Percentiles rank a stretch among this genome's conserved stretches.
Conservation (phyloP, 1,140 invertebrate genomes). For the Drosophila paulistorum region DNA sequence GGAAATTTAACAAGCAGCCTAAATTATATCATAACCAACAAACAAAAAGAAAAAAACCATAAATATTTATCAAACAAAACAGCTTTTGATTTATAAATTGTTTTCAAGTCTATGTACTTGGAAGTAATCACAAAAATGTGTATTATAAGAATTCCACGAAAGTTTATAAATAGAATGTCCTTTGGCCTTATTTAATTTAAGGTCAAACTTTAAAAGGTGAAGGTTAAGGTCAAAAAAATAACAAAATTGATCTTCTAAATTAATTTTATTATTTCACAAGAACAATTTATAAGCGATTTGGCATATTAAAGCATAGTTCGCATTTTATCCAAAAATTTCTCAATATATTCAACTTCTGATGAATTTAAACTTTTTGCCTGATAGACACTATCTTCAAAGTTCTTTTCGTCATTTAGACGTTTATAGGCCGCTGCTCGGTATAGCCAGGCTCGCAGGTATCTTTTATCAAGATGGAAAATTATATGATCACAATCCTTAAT, state of each 20-base stretch:
- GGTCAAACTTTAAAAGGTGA: background rate
- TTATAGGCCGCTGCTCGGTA: slow-evolving; percentile 56
- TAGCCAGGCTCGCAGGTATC: slow-evolving; percentile 49
- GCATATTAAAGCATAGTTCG: slow-evolving; percentile 22
- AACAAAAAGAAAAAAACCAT: background rate
- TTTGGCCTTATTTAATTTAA: background rate
- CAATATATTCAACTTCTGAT: slow-evolving; percentile 27
- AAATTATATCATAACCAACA: slow-evolving; percentile 1
- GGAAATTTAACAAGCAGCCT: background rate
- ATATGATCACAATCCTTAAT: slow-evolving; percentile 56
- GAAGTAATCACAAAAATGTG: too few species aligned
- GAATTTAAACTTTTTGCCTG: slow-evolving; percentile 38
- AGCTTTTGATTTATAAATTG: slow-evolving; percentile 10
- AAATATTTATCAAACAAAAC: background rate
- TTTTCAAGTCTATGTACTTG: too few species aligned
- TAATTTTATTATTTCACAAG: background rate
- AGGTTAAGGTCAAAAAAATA: background rate
- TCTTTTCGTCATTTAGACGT: slow-evolving; percentile 39
- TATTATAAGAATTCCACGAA: too few species aligned
- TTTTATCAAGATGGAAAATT: slow-evolving; percentile 33
- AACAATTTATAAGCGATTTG: background rate
- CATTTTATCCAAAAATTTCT: slow-evolving; percentile 54
- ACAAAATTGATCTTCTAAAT: too few species aligned
- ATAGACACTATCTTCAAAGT: slow-evolving; percentile 36
- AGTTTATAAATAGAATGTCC: too few species aligned